phyloP scores from a whole-genome alignment of 2,113 vertebrate species.

The Porphyrio hochstetteri region DNA sequence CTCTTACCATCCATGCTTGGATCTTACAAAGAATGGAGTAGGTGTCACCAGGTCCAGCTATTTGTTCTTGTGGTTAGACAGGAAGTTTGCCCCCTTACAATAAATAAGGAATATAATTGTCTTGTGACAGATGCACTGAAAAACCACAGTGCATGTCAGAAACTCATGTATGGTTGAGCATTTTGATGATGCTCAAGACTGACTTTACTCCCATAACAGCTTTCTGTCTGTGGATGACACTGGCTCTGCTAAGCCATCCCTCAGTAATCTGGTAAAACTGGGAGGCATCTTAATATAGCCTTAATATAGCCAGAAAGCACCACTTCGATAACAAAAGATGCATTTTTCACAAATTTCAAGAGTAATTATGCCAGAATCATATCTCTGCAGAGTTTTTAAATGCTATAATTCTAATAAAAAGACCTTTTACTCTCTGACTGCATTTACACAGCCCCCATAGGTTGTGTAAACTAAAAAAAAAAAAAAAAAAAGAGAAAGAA shows the following conservation, averaged over 20 bases:
- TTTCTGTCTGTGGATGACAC: not conserved
- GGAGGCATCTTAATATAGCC: not conserved
- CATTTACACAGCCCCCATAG: not conserved
- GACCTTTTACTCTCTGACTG: not conserved
- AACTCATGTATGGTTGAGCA: not conserved
- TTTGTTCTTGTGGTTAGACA: not conserved
- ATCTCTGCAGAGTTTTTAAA: not conserved
- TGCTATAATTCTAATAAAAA: not conserved
- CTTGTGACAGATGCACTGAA: not conserved
- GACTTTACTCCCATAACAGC: not conserved
- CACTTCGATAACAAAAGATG: rapidly evolving
- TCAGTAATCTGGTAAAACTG: not conserved
- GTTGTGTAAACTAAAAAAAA: not conserved
- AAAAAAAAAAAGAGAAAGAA: not conserved
- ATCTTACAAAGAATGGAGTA: not conserved
- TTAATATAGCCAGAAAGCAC: not conserved
- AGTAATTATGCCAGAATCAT: not conserved
- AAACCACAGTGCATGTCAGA: not conserved
- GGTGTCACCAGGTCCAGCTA: not conserved
- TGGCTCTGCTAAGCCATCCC: not conserved
- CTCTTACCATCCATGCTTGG: not conserved
- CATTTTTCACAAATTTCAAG: not conserved
- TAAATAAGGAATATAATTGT: not conserved
- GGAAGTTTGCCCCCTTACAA: not conserved
- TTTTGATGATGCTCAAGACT: not conserved